Percentiles rank a stretch among this genome's conserved stretches.
Conservation (phyloP, 2,113 vertebrate genomes). For the human region DNA sequence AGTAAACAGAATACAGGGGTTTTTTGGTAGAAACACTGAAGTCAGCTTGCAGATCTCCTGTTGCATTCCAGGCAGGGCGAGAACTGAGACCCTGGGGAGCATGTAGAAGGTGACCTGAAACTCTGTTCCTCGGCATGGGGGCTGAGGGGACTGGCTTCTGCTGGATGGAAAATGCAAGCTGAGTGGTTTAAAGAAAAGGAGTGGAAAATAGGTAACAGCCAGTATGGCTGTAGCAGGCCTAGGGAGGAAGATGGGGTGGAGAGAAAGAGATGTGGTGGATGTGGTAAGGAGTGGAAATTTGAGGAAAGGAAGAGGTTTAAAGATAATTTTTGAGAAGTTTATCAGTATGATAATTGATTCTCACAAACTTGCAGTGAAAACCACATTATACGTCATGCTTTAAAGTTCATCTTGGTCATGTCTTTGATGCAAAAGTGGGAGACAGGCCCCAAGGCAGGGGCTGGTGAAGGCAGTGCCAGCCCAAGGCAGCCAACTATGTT, state of each 20-base stretch:
- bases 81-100: neutral
- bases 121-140: neutral
- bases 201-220: neutral
- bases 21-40: neutral
- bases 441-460: neutral
- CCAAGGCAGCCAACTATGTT: neutral
- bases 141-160: neutral
- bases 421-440: neutral
- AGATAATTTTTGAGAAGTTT: conserved; percentile 47
- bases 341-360: neutral
- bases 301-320: neutral
- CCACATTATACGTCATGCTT: neutral
- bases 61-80: neutral
- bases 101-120: neutral
- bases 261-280: neutral
- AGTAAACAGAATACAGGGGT: neutral
- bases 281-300: neutral
- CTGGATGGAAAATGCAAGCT: neutral
- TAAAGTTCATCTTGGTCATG: neutral
- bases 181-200: neutral
- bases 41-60: neutral
- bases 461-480: neutral
- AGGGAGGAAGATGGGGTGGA: neutral
- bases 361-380: neutral
- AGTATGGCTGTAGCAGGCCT: neutral